These are phyloP conservation scores for Brotula barbata DNA, from an alignment of 2,797 vertebrate species.

Conservation along the genomic window DNA sequence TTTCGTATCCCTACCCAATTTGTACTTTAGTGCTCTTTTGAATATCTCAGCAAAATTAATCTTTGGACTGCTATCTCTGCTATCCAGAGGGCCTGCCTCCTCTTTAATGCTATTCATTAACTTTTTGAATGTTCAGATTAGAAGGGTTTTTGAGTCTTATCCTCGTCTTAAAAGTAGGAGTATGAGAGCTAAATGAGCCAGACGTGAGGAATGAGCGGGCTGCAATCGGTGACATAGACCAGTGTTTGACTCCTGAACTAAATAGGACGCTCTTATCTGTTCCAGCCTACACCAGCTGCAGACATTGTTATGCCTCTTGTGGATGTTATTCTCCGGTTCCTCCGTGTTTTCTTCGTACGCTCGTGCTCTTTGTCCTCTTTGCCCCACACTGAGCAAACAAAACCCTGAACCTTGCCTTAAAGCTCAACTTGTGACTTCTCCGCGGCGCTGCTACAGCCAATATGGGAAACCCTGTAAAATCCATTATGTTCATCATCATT, in stretches of 20 bases:
- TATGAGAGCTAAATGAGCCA: slow-evolving; percentile 1
- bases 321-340: slow-evolving; percentile 18
- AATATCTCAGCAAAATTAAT: slow-evolving; percentile 25
- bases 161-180: not conserved
- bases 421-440: slow-evolving; percentile 3
- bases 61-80: slow-evolving; percentile 21
- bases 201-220: slow-evolving; percentile 9
- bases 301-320: slow-evolving; percentile 22
- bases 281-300: slow-evolving; percentile 1
- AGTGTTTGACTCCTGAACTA: slow-evolving; percentile 3
- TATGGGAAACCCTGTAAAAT: slow-evolving; percentile 43
- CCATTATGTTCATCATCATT: slow-evolving; percentile 57
- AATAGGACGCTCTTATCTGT: slow-evolving; percentile 28
- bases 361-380: slow-evolving; percentile 23
- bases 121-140: slow-evolving; percentile 29
- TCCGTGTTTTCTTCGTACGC: not conserved
- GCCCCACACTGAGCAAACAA: slow-evolving; percentile 25
- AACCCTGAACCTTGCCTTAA: slow-evolving; percentile 18
- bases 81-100: not conserved
- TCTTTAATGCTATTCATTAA: slow-evolving; percentile 25
- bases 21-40: not conserved
- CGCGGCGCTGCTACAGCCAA: slow-evolving; percentile 4
- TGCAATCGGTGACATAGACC: not conserved
- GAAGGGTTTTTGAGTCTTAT: not conserved
- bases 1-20: not conserved